Conservation (phyloP, 1,140 invertebrate genomes). For the Aricia agestis region DNA sequence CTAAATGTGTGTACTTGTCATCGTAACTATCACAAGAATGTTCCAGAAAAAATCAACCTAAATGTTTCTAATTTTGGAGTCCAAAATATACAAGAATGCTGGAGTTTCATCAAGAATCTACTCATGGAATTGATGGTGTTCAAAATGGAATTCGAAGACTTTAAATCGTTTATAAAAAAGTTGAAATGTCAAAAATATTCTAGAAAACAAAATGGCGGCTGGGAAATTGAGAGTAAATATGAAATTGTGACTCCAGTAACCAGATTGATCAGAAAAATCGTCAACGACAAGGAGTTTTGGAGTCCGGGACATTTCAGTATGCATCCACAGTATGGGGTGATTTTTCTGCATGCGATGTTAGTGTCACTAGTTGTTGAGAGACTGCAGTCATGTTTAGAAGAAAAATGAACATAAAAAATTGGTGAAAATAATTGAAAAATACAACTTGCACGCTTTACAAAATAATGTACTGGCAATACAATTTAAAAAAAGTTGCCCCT, state of each 20-base stretch:
- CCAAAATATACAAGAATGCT: not conserved
- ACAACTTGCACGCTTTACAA: not conserved
- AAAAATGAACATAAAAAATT: not conserved
- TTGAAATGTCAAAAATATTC: not conserved
- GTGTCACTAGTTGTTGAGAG: not conserved
- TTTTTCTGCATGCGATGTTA: not conserved
- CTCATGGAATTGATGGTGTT: not conserved
- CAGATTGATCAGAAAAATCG: not conserved
- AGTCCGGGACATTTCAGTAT: not conserved
- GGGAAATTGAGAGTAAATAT: not conserved
- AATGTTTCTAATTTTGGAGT: not conserved
- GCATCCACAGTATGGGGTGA: not conserved
- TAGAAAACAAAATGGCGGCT: not conserved
- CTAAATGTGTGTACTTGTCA: not conserved
- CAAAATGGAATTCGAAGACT: not conserved
- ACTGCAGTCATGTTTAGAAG: not conserved
- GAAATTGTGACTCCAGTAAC: not conserved
- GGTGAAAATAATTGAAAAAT: not conserved
- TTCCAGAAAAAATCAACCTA: not conserved
- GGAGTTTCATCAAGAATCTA: not conserved
- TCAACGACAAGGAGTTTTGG: constrained; percentile 3
- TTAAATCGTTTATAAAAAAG: not conserved
- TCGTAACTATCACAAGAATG: not conserved
- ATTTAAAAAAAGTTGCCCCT: no score
- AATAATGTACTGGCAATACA: no score